A percentile compares a stretch with the other conserved stretches of the same genome.
Evolutionary conservation across 2,113 vertebrate genomes (phyloP).

Genomic region (Phainopepla nitens): DNA sequence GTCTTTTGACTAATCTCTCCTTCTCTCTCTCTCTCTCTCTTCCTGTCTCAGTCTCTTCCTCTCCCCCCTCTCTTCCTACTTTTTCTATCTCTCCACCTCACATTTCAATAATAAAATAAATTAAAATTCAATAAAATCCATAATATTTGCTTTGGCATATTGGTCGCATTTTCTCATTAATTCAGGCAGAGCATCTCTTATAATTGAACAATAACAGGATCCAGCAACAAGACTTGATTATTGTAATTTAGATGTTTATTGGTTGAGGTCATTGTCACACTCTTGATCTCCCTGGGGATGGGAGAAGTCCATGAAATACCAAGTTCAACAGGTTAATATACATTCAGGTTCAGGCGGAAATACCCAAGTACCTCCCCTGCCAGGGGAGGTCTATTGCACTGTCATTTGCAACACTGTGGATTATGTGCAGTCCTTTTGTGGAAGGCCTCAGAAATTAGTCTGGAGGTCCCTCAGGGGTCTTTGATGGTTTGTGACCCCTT

Average conservation of each 20-base stretch:
- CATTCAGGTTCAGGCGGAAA: neutral
- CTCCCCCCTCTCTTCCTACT: neutral
- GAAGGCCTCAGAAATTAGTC: neutral
- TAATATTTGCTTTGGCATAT: neutral
- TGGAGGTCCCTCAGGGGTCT: neutral
- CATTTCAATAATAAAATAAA: neutral
- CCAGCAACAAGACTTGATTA: neutral
- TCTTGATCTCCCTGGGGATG: neutral
- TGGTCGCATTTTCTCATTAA: neutral
- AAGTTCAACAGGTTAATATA: too few relatives aligned
- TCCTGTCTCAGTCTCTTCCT: neutral
- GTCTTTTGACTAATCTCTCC: neutral
- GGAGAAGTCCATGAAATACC: fast-evolving
- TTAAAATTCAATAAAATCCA: neutral
- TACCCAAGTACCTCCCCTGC: neutral
- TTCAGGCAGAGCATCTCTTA: neutral
- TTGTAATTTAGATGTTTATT: neutral
- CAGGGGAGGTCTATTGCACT: neutral
- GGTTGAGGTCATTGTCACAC: neutral
- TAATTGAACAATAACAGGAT: neutral
- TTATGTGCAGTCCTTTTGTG: neutral
- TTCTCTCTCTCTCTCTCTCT: neutral
- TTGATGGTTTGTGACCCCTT: neutral
- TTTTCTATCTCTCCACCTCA: neutral
- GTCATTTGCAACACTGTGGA: neutral